A percentile compares a stretch with the other conserved stretches of the same genome.
Evolutionary conservation across 2,888 invertebrate genomes (phyloP).

Genomic region (Saturnia pavonia): DNA sequence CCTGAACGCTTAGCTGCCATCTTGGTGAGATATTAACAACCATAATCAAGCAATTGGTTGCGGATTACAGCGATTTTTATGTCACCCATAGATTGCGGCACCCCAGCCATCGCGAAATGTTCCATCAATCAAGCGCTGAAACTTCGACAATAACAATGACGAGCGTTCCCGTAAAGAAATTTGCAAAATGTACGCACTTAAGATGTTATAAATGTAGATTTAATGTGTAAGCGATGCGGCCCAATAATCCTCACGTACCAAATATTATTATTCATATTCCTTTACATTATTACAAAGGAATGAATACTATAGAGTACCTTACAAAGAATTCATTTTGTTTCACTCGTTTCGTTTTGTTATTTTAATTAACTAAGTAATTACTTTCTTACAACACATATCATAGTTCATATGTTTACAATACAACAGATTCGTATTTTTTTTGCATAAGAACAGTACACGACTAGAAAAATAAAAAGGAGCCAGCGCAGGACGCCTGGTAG

Average conservation of each 20-base stretch:
- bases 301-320: slow-evolving; percentile 6
- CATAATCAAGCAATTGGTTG: slow-evolving; percentile 76
- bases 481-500: too few relatives aligned
- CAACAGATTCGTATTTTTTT: too few relatives aligned
- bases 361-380: neutral
- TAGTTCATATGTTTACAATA: too few relatives aligned
- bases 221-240: slow-evolving; percentile 47
- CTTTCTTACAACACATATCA: too few relatives aligned
- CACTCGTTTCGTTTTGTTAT: neutral
- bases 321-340: neutral
- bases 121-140: slow-evolving; percentile 42
- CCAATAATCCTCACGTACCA: slow-evolving; percentile 34
- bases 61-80: slow-evolving; percentile 77
- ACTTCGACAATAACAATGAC: slow-evolving; percentile 65
- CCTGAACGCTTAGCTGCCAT: slow-evolving; percentile 51
- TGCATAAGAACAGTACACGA: too few relatives aligned
- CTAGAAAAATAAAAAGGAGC: too few relatives aligned
- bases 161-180: slow-evolving; percentile 45
- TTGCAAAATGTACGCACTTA: slow-evolving; percentile 40
- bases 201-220: slow-evolving; percentile 54
- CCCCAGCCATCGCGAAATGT: slow-evolving; percentile 27
- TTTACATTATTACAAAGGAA: neutral
- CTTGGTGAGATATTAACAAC: slow-evolving; percentile 73
- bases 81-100: slow-evolving; percentile 47
- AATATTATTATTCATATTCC: slow-evolving; percentile 36